These are phyloP conservation scores for Sinocyclocheilus grahami DNA, from an alignment of 2,113 vertebrate genomes.

Conservation along the genomic window DNA sequence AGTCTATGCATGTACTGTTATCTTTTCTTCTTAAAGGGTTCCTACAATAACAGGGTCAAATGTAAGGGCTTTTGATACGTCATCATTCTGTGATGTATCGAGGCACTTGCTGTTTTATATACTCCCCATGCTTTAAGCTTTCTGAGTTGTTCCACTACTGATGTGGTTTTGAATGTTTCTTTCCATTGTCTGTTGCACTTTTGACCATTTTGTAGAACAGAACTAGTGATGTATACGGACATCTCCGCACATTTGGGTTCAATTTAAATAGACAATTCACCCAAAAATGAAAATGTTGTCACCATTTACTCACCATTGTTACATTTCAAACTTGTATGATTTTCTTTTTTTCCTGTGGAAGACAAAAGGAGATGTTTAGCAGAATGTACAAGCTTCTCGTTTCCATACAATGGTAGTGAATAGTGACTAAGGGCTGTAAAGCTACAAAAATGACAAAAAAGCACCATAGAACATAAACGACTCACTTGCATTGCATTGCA, in stretches of 20 bases:
- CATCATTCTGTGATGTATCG: neutral
- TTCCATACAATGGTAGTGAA: neutral
- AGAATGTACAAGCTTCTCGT: neutral
- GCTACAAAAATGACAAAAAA: neutral
- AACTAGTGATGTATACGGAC: neutral
- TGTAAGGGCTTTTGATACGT: constrained; percentile 25
- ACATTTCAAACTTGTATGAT: neutral
- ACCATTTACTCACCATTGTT: neutral
- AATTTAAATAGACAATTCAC: neutral
- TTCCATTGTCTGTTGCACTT: constrained; percentile 36
- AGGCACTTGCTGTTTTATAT: constrained; percentile 35
- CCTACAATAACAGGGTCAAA: constrained; percentile 49
- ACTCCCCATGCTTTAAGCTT: neutral
- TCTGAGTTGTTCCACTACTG: neutral
- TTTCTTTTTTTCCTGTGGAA: neutral
- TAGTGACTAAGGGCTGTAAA: neutral
- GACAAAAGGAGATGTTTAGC: neutral
- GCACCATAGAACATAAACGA: neutral
- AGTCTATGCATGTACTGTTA: neutral
- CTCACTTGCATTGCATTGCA: neutral
- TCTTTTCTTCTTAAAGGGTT: constrained; percentile 8
- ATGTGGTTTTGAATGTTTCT: constrained; percentile 2
- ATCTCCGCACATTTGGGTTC: neutral
- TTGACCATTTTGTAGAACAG: neutral
- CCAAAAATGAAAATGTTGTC: neutral